Evolutionary conservation across 2,888 invertebrate species (phyloP).

Genomic region (Cephus runcator): DNA sequence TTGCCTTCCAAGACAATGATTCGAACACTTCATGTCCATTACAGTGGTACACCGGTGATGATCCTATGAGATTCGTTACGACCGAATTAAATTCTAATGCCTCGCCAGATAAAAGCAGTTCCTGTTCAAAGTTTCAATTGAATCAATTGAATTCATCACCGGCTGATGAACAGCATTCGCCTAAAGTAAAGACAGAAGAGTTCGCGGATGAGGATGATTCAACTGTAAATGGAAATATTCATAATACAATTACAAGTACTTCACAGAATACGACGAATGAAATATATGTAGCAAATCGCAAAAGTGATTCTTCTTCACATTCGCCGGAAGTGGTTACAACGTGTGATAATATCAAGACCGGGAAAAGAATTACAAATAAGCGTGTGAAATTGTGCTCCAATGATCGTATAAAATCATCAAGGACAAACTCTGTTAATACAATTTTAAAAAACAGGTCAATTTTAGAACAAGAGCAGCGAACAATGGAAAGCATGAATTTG

Average conservation of each 20-base stretch:
- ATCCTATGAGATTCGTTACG: slow-evolving; percentile 34
- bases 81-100: slow-evolving; percentile 22
- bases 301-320: slow-evolving; percentile 9
- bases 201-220: not conserved
- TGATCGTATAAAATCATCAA: slow-evolving; percentile 4
- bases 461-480: slow-evolving; percentile 3
- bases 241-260: not conserved
- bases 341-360: slow-evolving; percentile 12
- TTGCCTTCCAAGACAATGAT: slow-evolving; percentile 43
- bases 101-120: not conserved
- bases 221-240: not conserved
- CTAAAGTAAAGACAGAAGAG: not conserved
- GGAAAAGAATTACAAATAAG: slow-evolving; percentile 18
- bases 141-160: not conserved
- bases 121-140: not conserved
- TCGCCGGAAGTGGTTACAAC: slow-evolving; percentile 16
- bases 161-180: not conserved
- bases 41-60: slow-evolving; percentile 45
- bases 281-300: slow-evolving; percentile 13
- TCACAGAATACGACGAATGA: not conserved
- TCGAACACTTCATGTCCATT: slow-evolving; percentile 44
- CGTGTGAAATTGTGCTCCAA: slow-evolving; percentile 19
- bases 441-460: not conserved
- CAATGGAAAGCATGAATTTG: slow-evolving; percentile 17
- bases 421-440: not conserved